A percentile compares a stretch with the other conserved stretches of the same genome.
These are phyloP conservation scores for Urocyon cinereoargenteus DNA, from an alignment of 2,797 vertebrate genomes.

Conservation along the genomic window DNA sequence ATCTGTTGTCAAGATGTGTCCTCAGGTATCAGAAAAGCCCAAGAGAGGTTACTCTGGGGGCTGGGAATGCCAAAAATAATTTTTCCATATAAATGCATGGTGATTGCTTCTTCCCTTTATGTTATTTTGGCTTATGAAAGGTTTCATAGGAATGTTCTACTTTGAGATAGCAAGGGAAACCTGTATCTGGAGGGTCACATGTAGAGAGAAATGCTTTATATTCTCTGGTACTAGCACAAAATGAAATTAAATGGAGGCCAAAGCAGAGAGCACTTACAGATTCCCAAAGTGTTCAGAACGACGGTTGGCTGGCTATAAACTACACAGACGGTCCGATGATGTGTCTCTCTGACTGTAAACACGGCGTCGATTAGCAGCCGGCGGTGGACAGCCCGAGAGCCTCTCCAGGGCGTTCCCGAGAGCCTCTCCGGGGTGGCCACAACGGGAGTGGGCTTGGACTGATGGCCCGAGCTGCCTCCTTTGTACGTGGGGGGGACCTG, in stretches of 20 bases:
- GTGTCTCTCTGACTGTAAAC: background rate
- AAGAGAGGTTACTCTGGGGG: background rate
- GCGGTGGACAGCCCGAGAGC: accelerated
- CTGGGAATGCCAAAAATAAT: background rate
- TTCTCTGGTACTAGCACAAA: background rate
- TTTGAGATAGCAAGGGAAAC: background rate
- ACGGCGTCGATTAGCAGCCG: background rate
- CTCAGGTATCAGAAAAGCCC: background rate
- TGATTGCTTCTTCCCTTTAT: background rate
- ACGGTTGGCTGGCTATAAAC: accelerated
- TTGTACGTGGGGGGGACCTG: background rate
- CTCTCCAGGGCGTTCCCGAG: background rate
- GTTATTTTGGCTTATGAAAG: background rate
- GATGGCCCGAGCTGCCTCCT: background rate
- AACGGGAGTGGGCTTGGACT: accelerated
- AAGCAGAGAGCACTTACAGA: background rate
- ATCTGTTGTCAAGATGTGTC: background rate
- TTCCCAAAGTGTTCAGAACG: accelerated
- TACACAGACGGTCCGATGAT: accelerated
- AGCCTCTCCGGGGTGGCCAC: accelerated
- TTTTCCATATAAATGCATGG: background rate
- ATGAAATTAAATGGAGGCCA: accelerated
- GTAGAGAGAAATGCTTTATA: background rate
- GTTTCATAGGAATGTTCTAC: background rate
- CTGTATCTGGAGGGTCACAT: background rate